Percentiles rank a stretch among this genome's conserved stretches.
phyloP scores from a whole-genome alignment of 2,113 vertebrate genomes.

The Eidolon helvum region DNA sequence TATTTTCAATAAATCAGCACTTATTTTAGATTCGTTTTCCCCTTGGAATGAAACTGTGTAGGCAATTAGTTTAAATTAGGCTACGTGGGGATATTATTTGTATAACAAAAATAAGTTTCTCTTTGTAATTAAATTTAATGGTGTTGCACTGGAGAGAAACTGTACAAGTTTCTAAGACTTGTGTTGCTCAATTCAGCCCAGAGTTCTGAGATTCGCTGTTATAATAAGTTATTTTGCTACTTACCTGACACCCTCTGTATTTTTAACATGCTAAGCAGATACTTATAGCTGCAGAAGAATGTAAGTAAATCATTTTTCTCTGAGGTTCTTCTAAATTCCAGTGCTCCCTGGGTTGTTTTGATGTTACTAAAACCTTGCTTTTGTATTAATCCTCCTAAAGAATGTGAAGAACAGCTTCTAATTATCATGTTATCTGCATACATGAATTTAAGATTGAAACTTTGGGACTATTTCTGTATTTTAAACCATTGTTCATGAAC shows the following conservation, averaged over 20 bases:
- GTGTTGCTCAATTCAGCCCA: background rate
- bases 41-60: conserved; percentile 77
- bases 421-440: conserved; percentile 5
- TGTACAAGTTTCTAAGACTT: conserved; percentile 62
- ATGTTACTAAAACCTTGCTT: conserved; percentile 22
- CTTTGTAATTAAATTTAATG: conserved; percentile 83
- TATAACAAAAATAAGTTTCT: conserved; percentile 82
- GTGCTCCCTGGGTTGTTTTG: background rate
- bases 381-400: conserved; percentile 40
- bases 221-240: background rate
- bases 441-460: conserved; percentile 29
- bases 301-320: conserved; percentile 26
- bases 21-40: conserved; percentile 81
- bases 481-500: background rate
- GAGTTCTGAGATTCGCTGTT: background rate
- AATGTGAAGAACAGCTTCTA: background rate
- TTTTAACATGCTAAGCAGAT: conserved; percentile 56
- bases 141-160: conserved; percentile 65
- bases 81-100: conserved; percentile 85
- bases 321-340: background rate
- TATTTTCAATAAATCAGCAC: conserved; percentile 82
- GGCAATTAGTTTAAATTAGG: conserved; percentile 87
- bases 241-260: background rate
- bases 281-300: background rate
- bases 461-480: background rate